Evolutionary conservation across 2,797 vertebrate species (phyloP).

Genomic region (Myripristis murdjan): DNA sequence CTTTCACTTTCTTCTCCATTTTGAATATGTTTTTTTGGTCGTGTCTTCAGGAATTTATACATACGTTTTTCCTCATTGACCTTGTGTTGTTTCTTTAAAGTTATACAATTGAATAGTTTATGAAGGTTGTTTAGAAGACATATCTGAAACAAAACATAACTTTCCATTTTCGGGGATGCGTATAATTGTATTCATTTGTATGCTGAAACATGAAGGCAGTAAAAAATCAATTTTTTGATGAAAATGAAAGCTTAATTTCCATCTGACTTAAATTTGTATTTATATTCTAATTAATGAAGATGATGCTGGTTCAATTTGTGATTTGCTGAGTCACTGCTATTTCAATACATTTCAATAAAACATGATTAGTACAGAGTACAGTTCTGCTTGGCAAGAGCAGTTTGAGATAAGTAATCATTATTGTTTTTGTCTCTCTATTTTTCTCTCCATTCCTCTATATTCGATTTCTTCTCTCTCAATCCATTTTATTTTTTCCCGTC

Average conservation of each 20-base stretch:
- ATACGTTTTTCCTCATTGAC: neutral
- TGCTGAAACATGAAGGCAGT: neutral
- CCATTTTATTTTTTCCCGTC: conserved; percentile 4
- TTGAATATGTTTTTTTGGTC: neutral
- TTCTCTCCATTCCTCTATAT: conserved; percentile 17
- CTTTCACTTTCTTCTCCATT: no score
- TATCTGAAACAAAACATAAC: neutral
- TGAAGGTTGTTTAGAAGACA: neutral
- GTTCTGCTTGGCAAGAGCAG: conserved; percentile 21
- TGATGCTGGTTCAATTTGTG: conserved; percentile 8
- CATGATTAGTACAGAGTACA: conserved; percentile 12
- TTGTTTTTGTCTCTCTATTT: conserved; percentile 45
- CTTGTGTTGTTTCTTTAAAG: conserved; percentile 1
- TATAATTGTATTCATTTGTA: conserved; percentile 5
- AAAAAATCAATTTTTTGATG: neutral
- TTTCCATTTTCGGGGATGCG: neutral
- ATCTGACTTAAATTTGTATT: conserved; percentile 1
- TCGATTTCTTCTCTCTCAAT: neutral
- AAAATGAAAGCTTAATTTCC: conserved; percentile 16
- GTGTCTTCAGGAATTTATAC: neutral
- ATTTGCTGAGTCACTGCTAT: conserved; percentile 24
- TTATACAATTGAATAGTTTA: conserved; percentile 1
- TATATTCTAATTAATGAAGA: conserved; percentile 13
- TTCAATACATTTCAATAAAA: conserved; percentile 17
- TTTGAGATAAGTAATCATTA: conserved; percentile 41